Evolutionary conservation across 2,888 invertebrate species (phyloP), one percentile per base, ranked within the genome.

Genomic region (Imbricaverruca yamaguchii): DNA sequence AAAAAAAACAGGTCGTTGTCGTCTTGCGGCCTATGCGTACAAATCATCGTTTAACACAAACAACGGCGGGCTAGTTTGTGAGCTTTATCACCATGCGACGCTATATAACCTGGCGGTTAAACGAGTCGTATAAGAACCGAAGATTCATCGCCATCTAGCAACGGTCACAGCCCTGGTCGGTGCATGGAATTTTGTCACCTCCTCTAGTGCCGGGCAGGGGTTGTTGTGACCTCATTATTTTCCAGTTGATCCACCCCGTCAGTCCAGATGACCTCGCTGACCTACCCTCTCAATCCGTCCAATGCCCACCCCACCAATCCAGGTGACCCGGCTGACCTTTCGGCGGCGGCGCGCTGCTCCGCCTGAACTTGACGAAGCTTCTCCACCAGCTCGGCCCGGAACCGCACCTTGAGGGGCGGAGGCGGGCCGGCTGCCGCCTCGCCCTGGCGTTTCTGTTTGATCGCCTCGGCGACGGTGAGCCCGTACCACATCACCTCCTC

Each of bases 401-500:
- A 82, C n/a, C 61, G 59, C 25, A 82, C 61, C 61, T 83, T 83
- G 39, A 82, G 81, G 8, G 82, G 82, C 53, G 25, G 65, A 2
- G 82, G 83, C 1, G 23, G 55, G 10, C 56, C 56, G 57, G 80
- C 81, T 8, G 81, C 82, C 18, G 80, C 82, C 77, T 83, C 82
- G 0, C 81, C 23, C 39, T 25, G 65, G 79, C 81, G 81, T 80
- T 82, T 81, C 80, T 82, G 82, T 67, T 53, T 82, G 53, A 67
- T 53, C 3, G 83, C 83, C 78, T 83, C 83, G n/a, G 77, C 80
- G 9, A 82, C 69, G 15, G 25, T 83, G 61, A 83, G 74, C 13
- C 83, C 83, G 59, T 59, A 83, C 83, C 83, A 83, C 15, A 82
- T 83, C 8, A 82, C 82, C 65, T 83, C 82, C 61, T 83, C 82